Percentiles rank a stretch among this genome's conserved stretches.
phyloP scores from a whole-genome alignment of 2,113 vertebrate species.

The Benitochromis conjunctus region DNA sequence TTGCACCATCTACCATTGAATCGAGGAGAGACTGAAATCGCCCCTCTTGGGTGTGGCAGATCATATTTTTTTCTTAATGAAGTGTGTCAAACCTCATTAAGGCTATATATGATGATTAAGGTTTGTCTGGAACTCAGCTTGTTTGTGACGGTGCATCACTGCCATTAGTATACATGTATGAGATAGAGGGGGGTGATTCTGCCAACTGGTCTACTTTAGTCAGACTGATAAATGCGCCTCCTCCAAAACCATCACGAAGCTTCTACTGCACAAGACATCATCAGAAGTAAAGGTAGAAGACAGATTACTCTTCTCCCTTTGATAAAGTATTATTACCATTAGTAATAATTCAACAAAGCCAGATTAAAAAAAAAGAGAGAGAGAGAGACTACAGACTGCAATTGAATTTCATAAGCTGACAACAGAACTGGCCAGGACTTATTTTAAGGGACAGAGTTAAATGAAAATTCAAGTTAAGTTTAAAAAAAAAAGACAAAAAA shows the following conservation, averaged over 20 bases:
- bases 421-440: background rate
- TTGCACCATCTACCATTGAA: background rate
- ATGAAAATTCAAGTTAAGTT: background rate
- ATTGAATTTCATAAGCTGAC: background rate
- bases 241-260: constrained; percentile 38
- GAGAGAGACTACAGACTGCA: background rate
- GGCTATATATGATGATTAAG: constrained; percentile 44
- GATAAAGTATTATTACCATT: constrained; percentile 16
- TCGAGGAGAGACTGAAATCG: background rate
- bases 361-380: fast-evolving
- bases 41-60: background rate
- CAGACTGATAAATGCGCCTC: constrained; percentile 50
- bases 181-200: background rate
- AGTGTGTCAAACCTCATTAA: constrained; percentile 54
- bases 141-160: background rate
- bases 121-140: background rate
- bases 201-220: constrained; percentile 31
- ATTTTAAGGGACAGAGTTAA: background rate
- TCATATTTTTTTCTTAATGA: constrained; percentile 23
- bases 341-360: background rate
- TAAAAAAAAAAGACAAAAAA: background rate
- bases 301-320: constrained; percentile 25
- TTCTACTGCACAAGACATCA: constrained; percentile 23
- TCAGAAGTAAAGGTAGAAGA: constrained; percentile 32
- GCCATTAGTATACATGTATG: constrained; percentile 18